Evolutionary conservation across 64 coral and sea anemone genomes (phyloP), one percentile per base, ranked within the genome.

Genomic region (Montipora capricornis): DNA sequence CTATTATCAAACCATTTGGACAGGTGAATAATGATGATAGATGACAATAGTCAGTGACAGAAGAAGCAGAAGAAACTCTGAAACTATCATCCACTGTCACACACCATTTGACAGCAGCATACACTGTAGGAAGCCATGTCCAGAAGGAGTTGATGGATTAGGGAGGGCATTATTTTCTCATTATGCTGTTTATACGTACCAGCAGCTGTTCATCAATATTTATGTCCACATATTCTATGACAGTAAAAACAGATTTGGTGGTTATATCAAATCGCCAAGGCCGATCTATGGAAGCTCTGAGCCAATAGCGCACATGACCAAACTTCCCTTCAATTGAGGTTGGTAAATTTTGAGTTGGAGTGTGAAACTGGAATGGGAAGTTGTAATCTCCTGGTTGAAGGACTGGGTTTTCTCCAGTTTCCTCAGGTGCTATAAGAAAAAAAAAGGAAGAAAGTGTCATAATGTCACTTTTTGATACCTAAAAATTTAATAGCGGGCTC

Each of bases 241-340:
- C 76, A 53, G 95, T 93, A 69, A 97, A 97, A 13, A 89, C 92
- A 14, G 90, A 83, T 58, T 94, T 94, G 5, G 92, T 94, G 51
- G 95, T 92, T 49, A 97, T 92, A 73, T 97, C 95, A 97, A 97
- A 97, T 44, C 95, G 88, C 95, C 95, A 97, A 3, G 95, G 95
- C 29, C 95, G 87, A 50, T 97, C 95, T 20, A 97, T 94, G 16
- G 91, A 76, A 9, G 80, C 92, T 70, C 91, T 97, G 2, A 97
- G 95, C 95, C 95, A 97, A 71, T 97, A 97, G 68, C 95, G 78
- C 49, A 97, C 80, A 68, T 97, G 95, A 53, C 95, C 95, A 84
- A 82, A 90, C 20, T 80, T 90, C 11, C 95, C 95, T 68, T 97
- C 95, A 79, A 91, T 90, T 26, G 95, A 97, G 59, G 95, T 90